Evolutionary conservation across 2,888 invertebrate genomes (phyloP), one percentile per base, ranked within the genome.

Genomic region (Spisula solida): DNA sequence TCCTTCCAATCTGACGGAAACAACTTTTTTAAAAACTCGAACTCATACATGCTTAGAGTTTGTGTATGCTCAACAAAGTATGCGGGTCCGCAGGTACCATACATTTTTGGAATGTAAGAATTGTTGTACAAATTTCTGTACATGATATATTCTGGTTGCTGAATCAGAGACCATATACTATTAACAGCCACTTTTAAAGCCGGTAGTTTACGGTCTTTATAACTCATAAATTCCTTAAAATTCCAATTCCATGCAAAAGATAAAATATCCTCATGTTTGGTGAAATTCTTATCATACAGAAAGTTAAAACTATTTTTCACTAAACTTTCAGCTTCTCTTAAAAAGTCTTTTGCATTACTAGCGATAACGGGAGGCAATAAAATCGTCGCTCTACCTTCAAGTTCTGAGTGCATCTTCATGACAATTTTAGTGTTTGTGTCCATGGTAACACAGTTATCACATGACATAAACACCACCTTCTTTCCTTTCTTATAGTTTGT

Each of bases 91-190:
- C 98, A 98, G 0, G 97, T 97, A 10, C 98, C 98, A 80, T 97
- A 96, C 48, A 98, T 95, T 93, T 97, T 97, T 0, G 98, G 98
- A 94, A 98, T 98, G 82, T 98, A 97, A 91, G 97, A 97, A 93
- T 97, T 97, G 90, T 97, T 97, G 56, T 97, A 97, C 96, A 97
- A 97, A 82, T 98, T 96, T 79, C 97, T 97, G 56, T 97, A 97
- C 81, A 98, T 96, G 4, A 98, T 95, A 96, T 98, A 98, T 95
- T 98, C 98, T 95, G 97, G 97, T 94, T 98, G 97, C 94, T 98
- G 97, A 0, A 98, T 94, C 41, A 98, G 96, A 70, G 97, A 96
- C 98, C 98, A 98, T 8, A 98, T 83, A 87, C 91, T 93, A 34
- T 91, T 81, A 16, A 91, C 47, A 20, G 90, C 92, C 66, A 92